These are phyloP conservation scores for Chrysoperla carnea DNA, from an alignment of 1,140 invertebrate genomes.

Conservation along the genomic window DNA sequence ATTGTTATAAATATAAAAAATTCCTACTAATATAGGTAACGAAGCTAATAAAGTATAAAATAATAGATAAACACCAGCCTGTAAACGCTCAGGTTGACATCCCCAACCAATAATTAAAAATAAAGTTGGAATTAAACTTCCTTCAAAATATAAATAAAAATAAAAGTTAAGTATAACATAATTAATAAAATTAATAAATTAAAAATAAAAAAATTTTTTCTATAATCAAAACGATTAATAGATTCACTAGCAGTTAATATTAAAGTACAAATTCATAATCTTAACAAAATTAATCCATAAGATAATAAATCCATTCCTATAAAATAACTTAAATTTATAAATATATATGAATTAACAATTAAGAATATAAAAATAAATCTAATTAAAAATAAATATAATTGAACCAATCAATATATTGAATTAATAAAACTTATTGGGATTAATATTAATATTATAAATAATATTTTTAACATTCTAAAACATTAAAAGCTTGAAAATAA, in stretches of 20 bases:
- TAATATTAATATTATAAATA: constrained; percentile 24
- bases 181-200: constrained; percentile 32
- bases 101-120: constrained; percentile 44
- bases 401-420: constrained; percentile 20
- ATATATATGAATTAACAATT: constrained; percentile 19
- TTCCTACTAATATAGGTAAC: constrained; percentile 34
- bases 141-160: constrained; percentile 51
- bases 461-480: constrained; percentile 32
- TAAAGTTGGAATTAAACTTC: constrained; percentile 38
- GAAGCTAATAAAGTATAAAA: constrained; percentile 42
- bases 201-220: constrained; percentile 27
- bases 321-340: constrained; percentile 20
- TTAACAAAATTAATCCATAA: constrained; percentile 30
- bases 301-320: constrained; percentile 26
- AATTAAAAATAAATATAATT: constrained; percentile 22
- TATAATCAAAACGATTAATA: constrained; percentile 25
- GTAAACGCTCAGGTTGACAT: constrained; percentile 36
- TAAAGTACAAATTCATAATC: constrained; percentile 29
- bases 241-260: constrained; percentile 29
- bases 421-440: constrained; percentile 20
- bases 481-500: constrained; percentile 31
- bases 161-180: constrained; percentile 35
- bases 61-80: constrained; percentile 37
- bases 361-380: constrained; percentile 23
- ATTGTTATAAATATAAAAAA: constrained; percentile 29